Evolutionary conservation across 2,797 vertebrate species (phyloP).

Genomic region (Toxotes lorentzi): DNA sequence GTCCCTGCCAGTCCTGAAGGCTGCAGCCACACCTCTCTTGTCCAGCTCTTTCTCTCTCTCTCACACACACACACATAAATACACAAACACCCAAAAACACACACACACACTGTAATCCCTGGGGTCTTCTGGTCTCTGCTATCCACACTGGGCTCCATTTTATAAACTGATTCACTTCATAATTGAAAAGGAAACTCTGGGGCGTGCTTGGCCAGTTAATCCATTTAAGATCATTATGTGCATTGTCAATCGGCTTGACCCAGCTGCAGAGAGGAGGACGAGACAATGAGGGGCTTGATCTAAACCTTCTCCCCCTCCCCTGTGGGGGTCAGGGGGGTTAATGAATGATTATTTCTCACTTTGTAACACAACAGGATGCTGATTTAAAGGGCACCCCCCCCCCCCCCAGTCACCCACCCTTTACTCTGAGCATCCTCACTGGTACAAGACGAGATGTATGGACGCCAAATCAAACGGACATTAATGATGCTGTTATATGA

Average conservation of each 20-base stretch:
- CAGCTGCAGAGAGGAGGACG: constrained; percentile 78
- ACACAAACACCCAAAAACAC: constrained; percentile 46
- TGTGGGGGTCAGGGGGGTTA: constrained; percentile 81
- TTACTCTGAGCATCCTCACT: constrained; percentile 44
- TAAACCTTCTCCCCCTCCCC: constrained; percentile 21
- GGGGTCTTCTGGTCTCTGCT: constrained; percentile 62
- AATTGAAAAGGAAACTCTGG: constrained; percentile 87
- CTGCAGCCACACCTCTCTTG: constrained; percentile 21
- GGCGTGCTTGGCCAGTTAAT: constrained; percentile 85
- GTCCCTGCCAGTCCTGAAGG: constrained; percentile 47
- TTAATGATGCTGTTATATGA: constrained; percentile 36
- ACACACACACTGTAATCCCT: constrained; percentile 66
- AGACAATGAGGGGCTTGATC: constrained; percentile 75
- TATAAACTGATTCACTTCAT: constrained; percentile 81
- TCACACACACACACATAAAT: constrained; percentile 42
- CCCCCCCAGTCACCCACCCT: constrained; percentile 7
- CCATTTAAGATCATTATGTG: constrained; percentile 88
- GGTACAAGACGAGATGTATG: constrained; percentile 32
- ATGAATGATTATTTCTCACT: constrained; percentile 91
- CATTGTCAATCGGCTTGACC: constrained; percentile 82
- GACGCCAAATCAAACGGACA: constrained; percentile 42
- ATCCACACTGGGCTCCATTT: constrained; percentile 70
- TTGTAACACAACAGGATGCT: constrained; percentile 84
- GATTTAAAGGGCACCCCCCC: constrained; percentile 70
- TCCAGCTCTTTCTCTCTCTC: not conserved